These are phyloP conservation scores for Xenopus tropicalis DNA, from an alignment of 2,113 vertebrate species.

Conservation along the genomic window UCB_Xtro_10.0 CM004444.2:34742001-34742500, in stretches of 20 bases:
- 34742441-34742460: conserved; percentile 66
- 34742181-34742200: conserved; percentile 63
- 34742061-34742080: too few relatives aligned
- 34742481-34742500: conserved; percentile 55
- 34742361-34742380: conserved; percentile 81
- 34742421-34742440: conserved; percentile 70
- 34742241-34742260: conserved; percentile 38
- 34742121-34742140: conserved; percentile 58
- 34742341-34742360: conserved; percentile 73
- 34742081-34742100: too few relatives aligned
- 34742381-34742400: conserved; percentile 59
- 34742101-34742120: too few relatives aligned
- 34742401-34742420: conserved; percentile 45
- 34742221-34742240: conserved; percentile 55
- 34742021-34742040: too few relatives aligned
- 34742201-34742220: conserved; percentile 53
- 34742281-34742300: conserved; percentile 58
- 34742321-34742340: conserved; percentile 55
- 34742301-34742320: conserved; percentile 59
- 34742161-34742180: conserved; percentile 54
- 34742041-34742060: too few relatives aligned
- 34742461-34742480: conserved; percentile 53
- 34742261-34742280: conserved; percentile 60
- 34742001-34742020: too few relatives aligned
- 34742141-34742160: conserved; percentile 61